Base-by-base conservation (phyloP, 92 coral and sea anemone genomes). In the Palythoa grandiflora region DNA sequence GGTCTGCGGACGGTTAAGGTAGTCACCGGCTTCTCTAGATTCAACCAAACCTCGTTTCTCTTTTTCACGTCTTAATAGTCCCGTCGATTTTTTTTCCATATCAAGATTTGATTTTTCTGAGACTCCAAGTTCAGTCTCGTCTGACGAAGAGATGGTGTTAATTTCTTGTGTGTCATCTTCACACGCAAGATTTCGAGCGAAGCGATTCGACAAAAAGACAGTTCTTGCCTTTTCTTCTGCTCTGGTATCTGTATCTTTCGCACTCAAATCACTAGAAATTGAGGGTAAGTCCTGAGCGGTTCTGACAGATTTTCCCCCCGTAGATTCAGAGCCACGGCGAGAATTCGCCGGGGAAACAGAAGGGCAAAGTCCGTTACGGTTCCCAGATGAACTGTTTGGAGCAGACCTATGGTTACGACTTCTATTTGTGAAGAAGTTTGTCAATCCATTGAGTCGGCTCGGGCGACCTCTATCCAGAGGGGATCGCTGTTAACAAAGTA, bases 111-210 rank as follows among this genome's bases (percentile, higher is more conserved):
- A 37, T 73, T 88, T 73, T 47, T 86, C 87, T n/a, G 73, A 15
- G 66, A 70, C 52, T 36, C 39, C 65, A 28, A 54, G 48, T 19
- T 55, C 78, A 5, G 92, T 40, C 38, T 39, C 74, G 60, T 86
- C 83, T 28, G 28, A 17, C 70, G 70, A 63, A 21, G 21, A n/a
- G 47, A 5, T 75, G 16, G 86, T 81, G 68, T 53, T 52, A 71
- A 60, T 61, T 52, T 50, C 73, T 79, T 91, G 92, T 15, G 61
- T 83, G 21, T 53, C 91, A 76, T 89, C 87, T 63, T 40, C 89
- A 68, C 88, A 83, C 74, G 89, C 88, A 78, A 94, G 93, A 77
- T 94, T 93, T 83, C 98, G 91, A 4, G 98, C 90, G 88, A 94
- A 94, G 84, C 93, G 94, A 66, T 89, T 84, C 28, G 92, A 93